Evolutionary conservation across 2,113 vertebrate genomes (phyloP), one percentile per base, ranked within the genome.

Genomic region (Nannospalax galili): DNA sequence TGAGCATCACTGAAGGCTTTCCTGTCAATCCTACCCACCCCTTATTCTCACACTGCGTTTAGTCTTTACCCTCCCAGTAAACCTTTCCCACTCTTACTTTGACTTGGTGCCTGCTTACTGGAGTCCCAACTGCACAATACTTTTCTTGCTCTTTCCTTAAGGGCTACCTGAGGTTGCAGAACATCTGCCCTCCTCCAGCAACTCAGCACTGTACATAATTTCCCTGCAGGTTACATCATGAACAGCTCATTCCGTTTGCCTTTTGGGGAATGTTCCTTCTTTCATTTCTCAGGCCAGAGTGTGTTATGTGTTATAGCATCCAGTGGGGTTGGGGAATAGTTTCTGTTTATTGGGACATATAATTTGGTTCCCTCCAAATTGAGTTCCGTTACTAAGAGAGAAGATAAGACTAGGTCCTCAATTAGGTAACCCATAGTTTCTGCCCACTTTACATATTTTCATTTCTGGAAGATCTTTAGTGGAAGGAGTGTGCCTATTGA

Each of bases 201-300:
- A 40, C 64, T 82, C 26, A 48, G 48, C 3, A 5, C 11, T 72
- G 48, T 26, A 4, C 17, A 14, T 0, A 0, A 48, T 4, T 52
- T 81, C 48, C 79, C 35, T 48, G 37, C 62, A 73, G 14, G 30
- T n/a, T 67, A 7, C 0, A 17, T 6, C 17, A 5, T 32, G 30
- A 15, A 35, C 35, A 60, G 52, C 11, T 5, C 11, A 79, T 45
- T 88, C 37, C 52, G 22, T n/a, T 69, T 22, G 30, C 58, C 28
- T 74, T 64, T n/a, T 20, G 77, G 37, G 37, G 67, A 69, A n/a
- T 58, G n/a, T 42, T 88, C 45, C 20, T 70, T 35, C 16, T 77
- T 81, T 48, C 9, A 14, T 84, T 96, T 89, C 69, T 85, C 69
- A 74, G 37, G n/a, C 26, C 74, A 72, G 37, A 91, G 56, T 88